Percentiles rank a stretch among this genome's conserved stretches.
phyloP scores from a whole-genome alignment of 1,140 invertebrate genomes.

The Apis florea region DNA sequence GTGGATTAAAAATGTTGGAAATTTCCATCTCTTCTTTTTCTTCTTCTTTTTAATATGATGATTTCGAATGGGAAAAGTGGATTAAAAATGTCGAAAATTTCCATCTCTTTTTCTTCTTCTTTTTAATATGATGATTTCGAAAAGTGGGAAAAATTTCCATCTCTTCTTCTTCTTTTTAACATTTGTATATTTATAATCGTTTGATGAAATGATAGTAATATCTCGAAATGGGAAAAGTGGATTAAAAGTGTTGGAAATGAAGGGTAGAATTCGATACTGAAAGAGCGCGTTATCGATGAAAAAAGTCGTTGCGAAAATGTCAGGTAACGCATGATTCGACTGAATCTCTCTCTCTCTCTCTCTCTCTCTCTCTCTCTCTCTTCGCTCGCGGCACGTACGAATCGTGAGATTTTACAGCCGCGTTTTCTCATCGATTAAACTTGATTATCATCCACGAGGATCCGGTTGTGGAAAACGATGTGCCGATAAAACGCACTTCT shows the following conservation, averaged over 20 bases:
- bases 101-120: too few relatives aligned
- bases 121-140: too few relatives aligned
- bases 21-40: too few relatives aligned
- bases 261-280: neutral
- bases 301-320: conserved; percentile 66
- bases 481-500: conserved; percentile 1
- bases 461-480: conserved; percentile 22
- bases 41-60: too few relatives aligned
- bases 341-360: conserved; percentile 32
- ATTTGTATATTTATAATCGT: too few relatives aligned
- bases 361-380: conserved; percentile 11
- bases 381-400: conserved; percentile 18
- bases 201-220: too few relatives aligned
- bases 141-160: too few relatives aligned
- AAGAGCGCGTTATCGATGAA: conserved; percentile 60
- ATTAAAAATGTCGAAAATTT: too few relatives aligned
- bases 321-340: conserved; percentile 50
- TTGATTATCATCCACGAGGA: neutral
- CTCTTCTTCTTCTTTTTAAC: too few relatives aligned
- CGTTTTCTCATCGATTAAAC: conserved; percentile 37
- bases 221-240: neutral
- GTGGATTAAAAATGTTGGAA: too few relatives aligned
- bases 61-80: too few relatives aligned
- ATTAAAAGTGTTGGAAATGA: neutral
- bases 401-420: conserved; percentile 25